Evolutionary conservation across 2,113 vertebrate species (phyloP).

Genomic region (Megaptera novaeangliae): DNA sequence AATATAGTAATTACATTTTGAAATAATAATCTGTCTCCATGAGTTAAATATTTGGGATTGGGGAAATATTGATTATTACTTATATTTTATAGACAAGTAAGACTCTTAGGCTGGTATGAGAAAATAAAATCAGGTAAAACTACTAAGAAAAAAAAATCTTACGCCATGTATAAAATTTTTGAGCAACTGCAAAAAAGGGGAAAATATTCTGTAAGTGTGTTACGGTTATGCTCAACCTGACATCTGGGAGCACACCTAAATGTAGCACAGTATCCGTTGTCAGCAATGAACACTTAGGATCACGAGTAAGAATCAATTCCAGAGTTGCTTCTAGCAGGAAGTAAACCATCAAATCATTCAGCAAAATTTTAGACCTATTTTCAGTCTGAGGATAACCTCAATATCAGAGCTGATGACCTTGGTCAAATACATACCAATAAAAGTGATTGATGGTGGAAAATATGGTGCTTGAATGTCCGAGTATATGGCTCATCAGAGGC

Average conservation of each 20-base stretch:
- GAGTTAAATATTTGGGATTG: not conserved
- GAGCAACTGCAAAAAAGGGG: not conserved
- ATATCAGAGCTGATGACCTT: not conserved
- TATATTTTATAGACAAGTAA: not conserved
- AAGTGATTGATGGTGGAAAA: not conserved
- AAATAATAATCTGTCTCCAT: not conserved
- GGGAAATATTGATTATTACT: not conserved
- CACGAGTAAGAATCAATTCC: not conserved
- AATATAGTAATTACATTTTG: not conserved
- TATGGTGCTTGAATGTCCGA: not conserved
- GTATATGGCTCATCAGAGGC: rapidly evolving
- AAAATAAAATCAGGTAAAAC: not conserved
- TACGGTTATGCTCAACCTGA: not conserved
- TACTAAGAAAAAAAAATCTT: not conserved
- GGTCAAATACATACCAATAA: not conserved
- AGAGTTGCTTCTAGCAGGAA: not conserved
- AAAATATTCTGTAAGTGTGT: not conserved
- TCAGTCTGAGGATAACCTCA: not conserved
- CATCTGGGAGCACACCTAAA: not conserved
- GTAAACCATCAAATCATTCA: not conserved
- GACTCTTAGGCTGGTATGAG: not conserved
- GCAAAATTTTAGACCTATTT: not conserved
- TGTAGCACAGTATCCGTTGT: not conserved
- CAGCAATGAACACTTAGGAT: not conserved
- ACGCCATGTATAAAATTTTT: not conserved